Evolutionary conservation across 2,797 vertebrate genomes (phyloP).

Genomic region (Tragelaphus eurycerus): DNA sequence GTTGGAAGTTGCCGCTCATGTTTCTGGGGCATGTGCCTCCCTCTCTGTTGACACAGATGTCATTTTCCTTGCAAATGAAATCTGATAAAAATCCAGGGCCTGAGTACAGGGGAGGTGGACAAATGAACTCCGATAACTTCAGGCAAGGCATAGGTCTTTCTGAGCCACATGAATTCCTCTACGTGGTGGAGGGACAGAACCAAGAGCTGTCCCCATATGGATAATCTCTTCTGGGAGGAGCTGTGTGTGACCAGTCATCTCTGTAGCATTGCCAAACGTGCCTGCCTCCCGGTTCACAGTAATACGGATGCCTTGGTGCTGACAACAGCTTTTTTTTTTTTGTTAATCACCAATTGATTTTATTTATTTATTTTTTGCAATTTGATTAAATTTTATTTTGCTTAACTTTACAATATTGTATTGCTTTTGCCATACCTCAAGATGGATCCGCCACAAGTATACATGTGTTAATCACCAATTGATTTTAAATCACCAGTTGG

Average conservation of each 20-base stretch:
- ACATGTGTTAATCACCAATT: not conserved
- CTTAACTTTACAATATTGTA: no score
- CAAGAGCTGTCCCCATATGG: rapidly evolving
- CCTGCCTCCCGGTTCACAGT: not conserved
- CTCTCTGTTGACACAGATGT: not conserved
- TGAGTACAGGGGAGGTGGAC: rapidly evolving
- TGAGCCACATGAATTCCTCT: not conserved
- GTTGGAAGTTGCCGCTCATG: not conserved
- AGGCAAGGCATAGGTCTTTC: not conserved
- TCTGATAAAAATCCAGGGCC: not conserved
- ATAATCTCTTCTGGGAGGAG: not conserved
- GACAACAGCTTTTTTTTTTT: not conserved
- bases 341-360: not conserved
- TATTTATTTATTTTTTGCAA: no score
- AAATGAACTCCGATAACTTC: not conserved
- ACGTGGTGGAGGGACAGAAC: not conserved
- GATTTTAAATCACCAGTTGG: not conserved
- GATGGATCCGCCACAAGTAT: no score
- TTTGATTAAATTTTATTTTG: no score
- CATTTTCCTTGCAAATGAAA: not conserved
- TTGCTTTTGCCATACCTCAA: no score
- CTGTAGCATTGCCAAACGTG: not conserved
- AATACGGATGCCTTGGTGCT: rapidly evolving
- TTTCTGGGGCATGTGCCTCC: not conserved
- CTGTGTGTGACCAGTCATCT: not conserved